Evolutionary conservation across 2,113 vertebrate species (phyloP).

Genomic region (crab-eating macaque (Macaca fascicularis)): DNA sequence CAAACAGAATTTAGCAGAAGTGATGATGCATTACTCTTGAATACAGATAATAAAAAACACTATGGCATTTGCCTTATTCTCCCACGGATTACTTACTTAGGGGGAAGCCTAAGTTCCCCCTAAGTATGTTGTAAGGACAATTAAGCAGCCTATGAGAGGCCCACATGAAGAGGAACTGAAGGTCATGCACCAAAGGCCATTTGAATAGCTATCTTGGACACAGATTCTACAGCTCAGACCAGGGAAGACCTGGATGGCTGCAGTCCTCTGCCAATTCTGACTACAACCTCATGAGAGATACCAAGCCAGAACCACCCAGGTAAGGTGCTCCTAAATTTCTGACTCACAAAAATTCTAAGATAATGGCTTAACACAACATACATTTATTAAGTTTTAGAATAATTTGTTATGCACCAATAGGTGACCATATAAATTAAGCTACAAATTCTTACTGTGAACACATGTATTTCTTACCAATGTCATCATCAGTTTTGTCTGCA

Average conservation of each 20-base stretch:
- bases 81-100: not conserved
- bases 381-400: not conserved
- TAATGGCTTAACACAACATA: not conserved
- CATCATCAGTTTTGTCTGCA: constrained; percentile 95
- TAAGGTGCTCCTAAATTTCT: not conserved
- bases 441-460: not conserved
- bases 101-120: not conserved
- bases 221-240: not conserved
- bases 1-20: not conserved
- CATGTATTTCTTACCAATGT: constrained; percentile 89
- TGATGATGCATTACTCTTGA: not conserved
- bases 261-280: not conserved
- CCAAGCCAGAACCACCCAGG: not conserved
- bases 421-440: not conserved
- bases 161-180: not conserved
- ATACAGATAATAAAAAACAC: not conserved
- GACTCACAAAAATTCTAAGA: not conserved
- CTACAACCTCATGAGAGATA: not conserved
- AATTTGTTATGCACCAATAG: not conserved
- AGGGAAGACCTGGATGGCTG: not conserved
- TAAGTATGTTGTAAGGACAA: not conserved
- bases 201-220: not conserved
- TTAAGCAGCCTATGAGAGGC: not conserved
- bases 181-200: not conserved
- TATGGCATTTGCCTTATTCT: not conserved